phyloP scores from a whole-genome alignment of 2,113 vertebrate genomes.

The Seriola aureovittata region DNA sequence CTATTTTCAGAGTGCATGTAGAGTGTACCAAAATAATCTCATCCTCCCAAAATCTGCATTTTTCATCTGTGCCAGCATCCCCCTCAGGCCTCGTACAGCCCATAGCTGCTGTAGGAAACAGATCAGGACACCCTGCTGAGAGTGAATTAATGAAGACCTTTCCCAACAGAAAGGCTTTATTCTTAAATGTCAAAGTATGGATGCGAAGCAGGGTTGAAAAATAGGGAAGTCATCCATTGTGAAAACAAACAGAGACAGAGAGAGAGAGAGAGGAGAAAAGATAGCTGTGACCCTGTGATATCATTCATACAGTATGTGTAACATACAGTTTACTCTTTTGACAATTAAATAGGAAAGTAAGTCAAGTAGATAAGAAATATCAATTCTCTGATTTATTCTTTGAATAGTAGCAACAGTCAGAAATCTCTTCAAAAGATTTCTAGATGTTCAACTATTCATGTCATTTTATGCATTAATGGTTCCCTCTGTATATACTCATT shows the following conservation, averaged over 20 bases:
- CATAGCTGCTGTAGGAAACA: slow-evolving; percentile 10
- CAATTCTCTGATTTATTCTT: background rate
- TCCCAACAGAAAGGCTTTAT: slow-evolving; percentile 46
- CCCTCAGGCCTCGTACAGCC: background rate
- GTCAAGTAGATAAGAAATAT: background rate
- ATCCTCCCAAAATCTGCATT: slow-evolving; percentile 14
- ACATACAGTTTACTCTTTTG: background rate
- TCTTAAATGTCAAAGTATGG: slow-evolving; percentile 45
- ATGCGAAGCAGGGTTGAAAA: slow-evolving; percentile 22
- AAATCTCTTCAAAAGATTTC: background rate
- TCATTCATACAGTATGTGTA: background rate
- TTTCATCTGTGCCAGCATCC: slow-evolving; percentile 5
- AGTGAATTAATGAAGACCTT: slow-evolving; percentile 52
- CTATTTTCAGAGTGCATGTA: slow-evolving; percentile 2
- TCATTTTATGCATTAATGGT: background rate
- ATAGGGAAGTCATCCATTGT: background rate
- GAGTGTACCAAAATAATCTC: background rate
- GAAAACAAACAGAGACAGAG: background rate
- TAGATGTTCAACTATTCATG: background rate
- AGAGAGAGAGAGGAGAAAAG: background rate
- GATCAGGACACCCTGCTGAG: slow-evolving; percentile 19
- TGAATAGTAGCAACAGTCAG: background rate
- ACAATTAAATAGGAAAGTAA: slow-evolving; percentile 15
- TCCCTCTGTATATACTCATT: background rate
- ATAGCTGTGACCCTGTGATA: background rate